These are phyloP conservation scores for Allacma fusca DNA, from an alignment of 2,888 invertebrate genomes.

Conservation along the genomic window DNA sequence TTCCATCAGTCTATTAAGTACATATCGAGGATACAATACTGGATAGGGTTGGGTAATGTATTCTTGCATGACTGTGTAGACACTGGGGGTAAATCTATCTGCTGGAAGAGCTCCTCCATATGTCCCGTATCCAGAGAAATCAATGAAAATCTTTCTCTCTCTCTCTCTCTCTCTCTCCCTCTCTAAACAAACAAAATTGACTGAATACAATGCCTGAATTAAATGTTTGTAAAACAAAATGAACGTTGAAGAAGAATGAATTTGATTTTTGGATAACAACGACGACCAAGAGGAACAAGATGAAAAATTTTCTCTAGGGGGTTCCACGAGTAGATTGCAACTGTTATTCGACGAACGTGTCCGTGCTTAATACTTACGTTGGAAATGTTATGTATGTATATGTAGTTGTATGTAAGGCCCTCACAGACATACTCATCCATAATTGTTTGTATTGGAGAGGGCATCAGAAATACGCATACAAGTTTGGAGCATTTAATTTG, in stretches of 20 bases:
- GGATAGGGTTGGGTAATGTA: no score
- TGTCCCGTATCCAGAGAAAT: background rate
- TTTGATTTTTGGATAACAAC: constrained; percentile 31
- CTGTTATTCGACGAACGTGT: background rate
- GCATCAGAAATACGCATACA: constrained; percentile 12
- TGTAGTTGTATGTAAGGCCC: background rate
- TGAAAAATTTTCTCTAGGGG: constrained; percentile 31
- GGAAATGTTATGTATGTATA: no score
- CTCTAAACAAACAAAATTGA: background rate
- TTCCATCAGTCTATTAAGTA: no score
- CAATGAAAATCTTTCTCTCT: background rate
- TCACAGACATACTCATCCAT: background rate
- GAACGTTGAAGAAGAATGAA: constrained; percentile 1
- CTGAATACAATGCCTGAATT: background rate
- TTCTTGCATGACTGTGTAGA: no score
- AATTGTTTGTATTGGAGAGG: constrained; percentile 8
- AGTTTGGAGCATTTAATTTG: constrained; percentile 37
- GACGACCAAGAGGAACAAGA: background rate
- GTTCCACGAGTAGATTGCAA: background rate
- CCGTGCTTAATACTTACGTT: background rate
- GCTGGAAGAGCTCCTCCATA: no score
- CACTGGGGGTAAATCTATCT: no score
- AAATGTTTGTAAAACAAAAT: constrained; percentile 7
- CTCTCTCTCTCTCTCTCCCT: background rate
- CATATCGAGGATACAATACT: no score